Conservation (phyloP, 2,797 vertebrate species). For the Columba guinea region DNA sequence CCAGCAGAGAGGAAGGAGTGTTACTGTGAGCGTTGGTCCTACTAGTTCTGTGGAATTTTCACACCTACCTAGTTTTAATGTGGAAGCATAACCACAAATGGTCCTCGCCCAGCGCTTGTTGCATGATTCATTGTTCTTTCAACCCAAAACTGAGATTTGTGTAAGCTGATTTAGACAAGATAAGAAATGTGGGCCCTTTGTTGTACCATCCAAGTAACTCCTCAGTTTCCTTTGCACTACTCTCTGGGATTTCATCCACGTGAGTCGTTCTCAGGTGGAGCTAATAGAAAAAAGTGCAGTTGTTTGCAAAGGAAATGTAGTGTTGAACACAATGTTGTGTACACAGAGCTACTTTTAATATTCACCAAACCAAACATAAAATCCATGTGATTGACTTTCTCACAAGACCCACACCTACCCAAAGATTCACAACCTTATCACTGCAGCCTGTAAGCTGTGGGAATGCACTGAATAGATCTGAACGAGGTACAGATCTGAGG, state of each 20-base stretch:
- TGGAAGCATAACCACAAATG: constrained; percentile 46
- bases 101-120: background rate
- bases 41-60: constrained; percentile 25
- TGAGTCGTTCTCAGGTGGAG: background rate
- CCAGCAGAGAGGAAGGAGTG: constrained; percentile 24
- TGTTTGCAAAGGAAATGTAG: background rate
- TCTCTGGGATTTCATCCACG: background rate
- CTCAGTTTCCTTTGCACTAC: background rate
- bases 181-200: background rate
- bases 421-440: background rate
- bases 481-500: background rate
- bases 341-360: background rate
- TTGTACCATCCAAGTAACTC: background rate
- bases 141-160: background rate
- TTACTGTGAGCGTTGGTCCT: background rate
- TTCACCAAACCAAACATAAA: background rate
- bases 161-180: background rate
- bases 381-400: background rate
- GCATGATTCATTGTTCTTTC: constrained; percentile 1
- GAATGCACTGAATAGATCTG: background rate
- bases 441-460: background rate
- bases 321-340: background rate
- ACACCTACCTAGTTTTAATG: constrained; percentile 55
- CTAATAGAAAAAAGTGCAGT: background rate
- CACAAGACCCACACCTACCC: background rate